Evolutionary conservation across 2,113 vertebrate genomes (phyloP).

Genomic region (Acrocephalus kingi): DNA sequence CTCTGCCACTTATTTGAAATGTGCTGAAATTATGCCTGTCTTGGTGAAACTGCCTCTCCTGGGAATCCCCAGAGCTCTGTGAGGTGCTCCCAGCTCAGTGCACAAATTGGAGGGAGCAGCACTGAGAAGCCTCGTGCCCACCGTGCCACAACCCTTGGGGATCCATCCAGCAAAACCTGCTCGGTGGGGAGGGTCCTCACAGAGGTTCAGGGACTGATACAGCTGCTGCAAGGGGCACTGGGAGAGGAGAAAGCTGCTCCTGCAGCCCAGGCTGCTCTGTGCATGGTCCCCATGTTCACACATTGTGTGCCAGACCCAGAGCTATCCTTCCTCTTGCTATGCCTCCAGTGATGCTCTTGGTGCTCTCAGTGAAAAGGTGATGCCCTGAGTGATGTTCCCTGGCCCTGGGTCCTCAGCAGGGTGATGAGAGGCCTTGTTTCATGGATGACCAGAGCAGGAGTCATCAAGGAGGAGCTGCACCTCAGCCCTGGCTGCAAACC

Average conservation of each 20-base stretch:
- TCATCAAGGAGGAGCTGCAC: fast-evolving
- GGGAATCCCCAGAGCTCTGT: neutral
- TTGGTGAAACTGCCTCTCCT: neutral
- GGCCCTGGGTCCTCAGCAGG: neutral
- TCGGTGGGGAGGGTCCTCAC: neutral
- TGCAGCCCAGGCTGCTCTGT: neutral
- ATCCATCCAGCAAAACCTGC: neutral
- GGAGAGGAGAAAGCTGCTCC: neutral
- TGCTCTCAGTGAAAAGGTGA: neutral
- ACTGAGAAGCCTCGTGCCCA: fast-evolving
- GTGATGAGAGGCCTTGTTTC: neutral
- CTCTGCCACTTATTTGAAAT: neutral
- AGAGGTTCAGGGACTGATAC: neutral
- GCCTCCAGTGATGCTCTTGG: neutral
- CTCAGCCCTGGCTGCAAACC: neutral
- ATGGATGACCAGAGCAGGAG: neutral
- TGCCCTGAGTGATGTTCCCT: no score
- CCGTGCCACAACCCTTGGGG: fast-evolving
- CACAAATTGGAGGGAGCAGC: fast-evolving
- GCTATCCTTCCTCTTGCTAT: neutral
- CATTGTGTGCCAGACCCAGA: neutral
- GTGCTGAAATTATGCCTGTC: neutral
- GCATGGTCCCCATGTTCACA: fast-evolving
- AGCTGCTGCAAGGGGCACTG: neutral
- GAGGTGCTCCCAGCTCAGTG: neutral